A percentile compares a stretch with the other conserved stretches of the same genome.
These are phyloP conservation scores for Chitala chitala DNA, from an alignment of 2,113 vertebrate species.

Conservation along the genomic window DNA sequence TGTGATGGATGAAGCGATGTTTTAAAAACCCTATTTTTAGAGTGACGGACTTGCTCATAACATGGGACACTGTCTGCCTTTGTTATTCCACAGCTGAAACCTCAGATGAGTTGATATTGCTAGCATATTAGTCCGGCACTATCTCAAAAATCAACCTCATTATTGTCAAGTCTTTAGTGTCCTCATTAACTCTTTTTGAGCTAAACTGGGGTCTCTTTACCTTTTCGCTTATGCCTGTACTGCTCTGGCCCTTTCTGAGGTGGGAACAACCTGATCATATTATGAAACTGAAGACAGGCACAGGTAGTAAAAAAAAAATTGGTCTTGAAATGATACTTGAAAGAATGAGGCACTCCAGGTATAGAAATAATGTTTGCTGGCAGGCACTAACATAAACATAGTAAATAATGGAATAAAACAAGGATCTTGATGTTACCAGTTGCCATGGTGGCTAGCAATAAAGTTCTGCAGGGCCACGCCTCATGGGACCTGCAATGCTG, in stretches of 20 bases:
- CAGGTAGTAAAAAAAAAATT: neutral
- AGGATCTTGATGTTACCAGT: neutral
- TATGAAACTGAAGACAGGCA: neutral
- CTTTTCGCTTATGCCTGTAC: too few species aligned
- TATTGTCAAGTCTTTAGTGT: too few species aligned
- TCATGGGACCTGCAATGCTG: neutral
- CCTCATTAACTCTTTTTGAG: neutral
- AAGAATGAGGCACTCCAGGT: neutral
- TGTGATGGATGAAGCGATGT: neutral
- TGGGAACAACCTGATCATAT: too few species aligned
- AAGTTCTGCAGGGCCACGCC: neutral
- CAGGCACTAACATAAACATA: constrained; percentile 5
- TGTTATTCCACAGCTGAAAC: neutral
- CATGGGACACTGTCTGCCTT: neutral
- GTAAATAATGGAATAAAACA: constrained; percentile 8
- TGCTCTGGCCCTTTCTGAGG: too few species aligned
- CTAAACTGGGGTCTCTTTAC: too few species aligned
- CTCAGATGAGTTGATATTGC: neutral
- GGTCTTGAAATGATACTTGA: neutral
- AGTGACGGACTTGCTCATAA: too few species aligned
- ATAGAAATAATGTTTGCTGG: neutral
- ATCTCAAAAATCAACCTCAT: neutral
- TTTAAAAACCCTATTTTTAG: neutral
- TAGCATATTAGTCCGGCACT: neutral
- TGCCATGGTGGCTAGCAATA: neutral